Conservation (phyloP, 2,797 vertebrate species). For the Danio tinwini region DNA sequence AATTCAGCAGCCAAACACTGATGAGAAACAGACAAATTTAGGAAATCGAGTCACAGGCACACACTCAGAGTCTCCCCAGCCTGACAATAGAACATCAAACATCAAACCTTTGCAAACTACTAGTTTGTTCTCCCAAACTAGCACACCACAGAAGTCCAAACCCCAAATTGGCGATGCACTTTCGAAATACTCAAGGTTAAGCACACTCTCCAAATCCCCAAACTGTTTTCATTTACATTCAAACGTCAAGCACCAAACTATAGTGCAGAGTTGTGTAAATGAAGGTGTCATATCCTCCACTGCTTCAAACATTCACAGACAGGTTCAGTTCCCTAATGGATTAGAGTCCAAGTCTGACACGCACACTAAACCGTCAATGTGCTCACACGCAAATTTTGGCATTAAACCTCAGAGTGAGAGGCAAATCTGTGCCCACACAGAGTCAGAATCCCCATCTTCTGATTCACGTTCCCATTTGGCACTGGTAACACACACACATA, state of each 20-base stretch:
- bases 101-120: constrained; percentile 21
- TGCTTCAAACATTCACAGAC: constrained; percentile 33
- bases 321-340: constrained; percentile 44
- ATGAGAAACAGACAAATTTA: constrained; percentile 13
- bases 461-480: constrained; percentile 36
- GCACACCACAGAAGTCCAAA: constrained; percentile 30
- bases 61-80: neutral
- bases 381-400: constrained; percentile 39
- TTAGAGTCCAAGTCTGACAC: constrained; percentile 50
- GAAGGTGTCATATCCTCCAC: constrained; percentile 34
- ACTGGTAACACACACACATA: constrained; percentile 24
- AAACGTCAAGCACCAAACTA: constrained; percentile 41
- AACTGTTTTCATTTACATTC: constrained; percentile 31
- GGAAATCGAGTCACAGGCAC: neutral
- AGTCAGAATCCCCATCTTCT: constrained; percentile 42
- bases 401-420: constrained; percentile 51
- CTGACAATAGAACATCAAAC: neutral
- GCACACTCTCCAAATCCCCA: constrained; percentile 16
- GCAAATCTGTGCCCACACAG: constrained; percentile 52
- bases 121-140: constrained; percentile 1
- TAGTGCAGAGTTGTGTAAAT: constrained; percentile 28
- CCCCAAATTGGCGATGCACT: constrained; percentile 36
- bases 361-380: constrained; percentile 42
- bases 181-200: constrained; percentile 62
- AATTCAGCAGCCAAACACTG: neutral